These are phyloP conservation scores for Tichodroma muraria DNA, from an alignment of 2,113 vertebrate genomes.

Conservation along the genomic window DNA sequence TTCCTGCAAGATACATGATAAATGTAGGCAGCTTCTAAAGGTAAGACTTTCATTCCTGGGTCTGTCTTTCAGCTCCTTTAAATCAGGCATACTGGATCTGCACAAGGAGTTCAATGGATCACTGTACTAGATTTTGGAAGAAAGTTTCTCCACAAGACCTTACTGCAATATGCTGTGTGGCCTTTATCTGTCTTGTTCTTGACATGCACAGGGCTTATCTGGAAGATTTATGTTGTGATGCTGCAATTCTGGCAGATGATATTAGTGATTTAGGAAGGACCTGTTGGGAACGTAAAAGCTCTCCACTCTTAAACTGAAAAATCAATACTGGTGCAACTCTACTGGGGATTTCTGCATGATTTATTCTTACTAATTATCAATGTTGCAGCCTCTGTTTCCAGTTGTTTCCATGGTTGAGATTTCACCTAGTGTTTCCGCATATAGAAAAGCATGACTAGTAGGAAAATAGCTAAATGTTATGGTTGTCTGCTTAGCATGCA, in stretches of 20 bases:
- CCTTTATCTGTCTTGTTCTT: not conserved
- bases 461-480: not conserved
- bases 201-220: not conserved
- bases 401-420: not conserved
- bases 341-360: not conserved
- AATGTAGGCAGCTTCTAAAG: not conserved
- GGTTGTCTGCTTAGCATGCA: not conserved
- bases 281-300: not conserved
- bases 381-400: not conserved
- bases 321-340: not conserved
- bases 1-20: not conserved
- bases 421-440: not conserved
- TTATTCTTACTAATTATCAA: constrained; percentile 13
- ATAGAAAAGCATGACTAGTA: not conserved
- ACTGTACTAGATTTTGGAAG: not conserved
- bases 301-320: constrained; percentile 19
- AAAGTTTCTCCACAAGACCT: not conserved
- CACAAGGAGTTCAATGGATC: not conserved
- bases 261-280: constrained; percentile 32
- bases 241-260: constrained; percentile 24
- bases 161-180: not conserved
- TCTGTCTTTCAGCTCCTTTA: not conserved
- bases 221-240: not conserved
- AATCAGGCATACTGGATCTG: not conserved
- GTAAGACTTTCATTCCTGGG: not conserved